A percentile compares a stretch with the other conserved stretches of the same genome.
Conservation (phyloP, 2,888 invertebrate species). For the Empis stercorea region DNA sequence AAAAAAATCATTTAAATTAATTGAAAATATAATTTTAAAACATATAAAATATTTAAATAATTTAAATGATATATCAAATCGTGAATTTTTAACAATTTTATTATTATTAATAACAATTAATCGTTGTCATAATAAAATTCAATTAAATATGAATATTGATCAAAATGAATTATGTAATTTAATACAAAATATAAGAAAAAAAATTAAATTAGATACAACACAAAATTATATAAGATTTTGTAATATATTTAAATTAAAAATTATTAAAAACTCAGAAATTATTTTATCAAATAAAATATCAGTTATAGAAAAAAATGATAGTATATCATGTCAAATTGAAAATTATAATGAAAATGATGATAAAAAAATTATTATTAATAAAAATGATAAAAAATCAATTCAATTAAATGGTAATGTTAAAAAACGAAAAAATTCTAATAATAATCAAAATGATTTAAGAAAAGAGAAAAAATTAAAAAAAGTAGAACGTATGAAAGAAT, state of each 20-base stretch:
- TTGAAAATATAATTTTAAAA: constrained; percentile 17
- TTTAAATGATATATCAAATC: not conserved
- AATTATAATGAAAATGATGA: not conserved
- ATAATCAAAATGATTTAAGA: constrained; percentile 12
- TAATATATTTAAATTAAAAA: constrained; percentile 15
- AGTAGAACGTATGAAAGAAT: constrained; percentile 20
- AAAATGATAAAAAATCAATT: not conserved
- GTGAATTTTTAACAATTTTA: not conserved
- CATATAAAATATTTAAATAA: constrained; percentile 15
- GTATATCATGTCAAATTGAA: not conserved
- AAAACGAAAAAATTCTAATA: not conserved
- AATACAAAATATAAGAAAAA: constrained; percentile 19
- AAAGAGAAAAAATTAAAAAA: constrained; percentile 24
- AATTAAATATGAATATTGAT: not conserved
- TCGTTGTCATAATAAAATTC: not conserved
- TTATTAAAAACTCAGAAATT: constrained; percentile 12
- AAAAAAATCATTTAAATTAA: constrained; percentile 16
- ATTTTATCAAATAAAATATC: not conserved
- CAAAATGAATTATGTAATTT: constrained; percentile 4
- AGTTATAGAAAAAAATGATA: not conserved
- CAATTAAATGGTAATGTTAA: too few species aligned
- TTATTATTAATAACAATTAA: not conserved
- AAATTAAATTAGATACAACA: constrained; percentile 17
- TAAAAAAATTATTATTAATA: not conserved
- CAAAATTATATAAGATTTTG: constrained; percentile 22